Base-by-base conservation (phyloP, 2,888 invertebrate species). In the Autographa gamma region DNA sequence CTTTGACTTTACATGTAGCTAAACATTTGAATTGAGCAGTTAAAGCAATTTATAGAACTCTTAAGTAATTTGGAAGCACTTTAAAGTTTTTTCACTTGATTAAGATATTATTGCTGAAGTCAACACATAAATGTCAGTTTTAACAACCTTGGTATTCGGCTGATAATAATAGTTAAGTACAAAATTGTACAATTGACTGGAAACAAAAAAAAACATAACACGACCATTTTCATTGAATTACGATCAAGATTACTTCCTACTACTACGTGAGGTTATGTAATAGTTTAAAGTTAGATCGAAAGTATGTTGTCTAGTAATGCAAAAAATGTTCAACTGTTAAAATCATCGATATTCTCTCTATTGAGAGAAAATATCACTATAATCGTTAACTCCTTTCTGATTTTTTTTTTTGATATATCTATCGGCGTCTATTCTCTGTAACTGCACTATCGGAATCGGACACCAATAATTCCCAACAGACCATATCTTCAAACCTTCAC, bases 401-500 rank as follows among this genome's bases (percentile, higher is more conserved):
- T 11, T 3, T 16, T 43, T 43, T 43, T 38, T 4, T 4, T 43
- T n/a, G n/a, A 48, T n/a, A 48, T 14, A 48, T 48, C 48, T 7
- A 48, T 48, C n/a, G 48, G 8, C 5, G n/a, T n/a, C 7, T n/a
- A n/a, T 1, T 6, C n/a, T n/a, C n/a, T n/a, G 6, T 48, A 48
- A 48, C 25, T 25, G 3, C 48, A 48, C n/a, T n/a, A 48, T n/a
- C 48, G n/a, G 5, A 13, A 41, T 43, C 14, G 14, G 6, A 16
- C 43, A 43, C 6, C 54, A 56, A 56, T 13, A 56, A 25, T 13
- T 56, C 14, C 14, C 32, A 60, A 66, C 54, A 65, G 77, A 77
- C 69, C 69, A 63, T 13, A 78, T 65, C 52, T 65, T 63, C 38
- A 58, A 19, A 31, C 65, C 65, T 76, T 79, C 82, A 80, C 82